phyloP scores from a whole-genome alignment of 2,888 invertebrate species.

The Nycteola revayana region DNA sequence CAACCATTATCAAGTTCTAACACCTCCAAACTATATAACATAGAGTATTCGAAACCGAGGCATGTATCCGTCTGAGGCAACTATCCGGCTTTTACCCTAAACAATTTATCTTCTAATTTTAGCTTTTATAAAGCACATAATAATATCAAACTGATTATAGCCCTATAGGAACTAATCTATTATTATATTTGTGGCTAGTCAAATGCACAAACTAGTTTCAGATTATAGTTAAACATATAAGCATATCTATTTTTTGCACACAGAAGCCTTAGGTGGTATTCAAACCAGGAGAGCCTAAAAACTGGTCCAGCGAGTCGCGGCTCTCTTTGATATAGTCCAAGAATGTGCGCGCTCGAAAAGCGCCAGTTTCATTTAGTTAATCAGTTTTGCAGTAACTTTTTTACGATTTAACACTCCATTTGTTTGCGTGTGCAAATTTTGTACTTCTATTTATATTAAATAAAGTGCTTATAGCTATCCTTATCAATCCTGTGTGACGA shows the following conservation, averaged over 20 bases:
- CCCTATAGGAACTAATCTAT: too few species aligned
- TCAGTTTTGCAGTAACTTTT: constrained; percentile 37
- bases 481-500: too few species aligned
- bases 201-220: constrained; percentile 27
- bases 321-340: constrained; percentile 49
- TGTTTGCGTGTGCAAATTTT: constrained; percentile 9
- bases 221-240: constrained; percentile 32
- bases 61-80: too few species aligned
- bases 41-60: too few species aligned
- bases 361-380: constrained; percentile 50
- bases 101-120: too few species aligned
- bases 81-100: too few species aligned
- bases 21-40: too few species aligned
- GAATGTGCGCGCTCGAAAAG: constrained; percentile 41
- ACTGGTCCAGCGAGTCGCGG: constrained; percentile 55
- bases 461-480: too few species aligned
- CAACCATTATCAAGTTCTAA: too few species aligned
- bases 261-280: constrained; percentile 49
- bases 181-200: constrained; percentile 8
- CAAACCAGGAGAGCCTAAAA: constrained; percentile 53
- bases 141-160: too few species aligned
- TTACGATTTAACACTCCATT: constrained; percentile 15
- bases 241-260: constrained; percentile 43
- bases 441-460: too few species aligned
- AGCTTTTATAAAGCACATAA: too few species aligned